phyloP scores from a whole-genome alignment of 2,113 vertebrate genomes.

The Brachyhypopomus occidentalis region DNA sequence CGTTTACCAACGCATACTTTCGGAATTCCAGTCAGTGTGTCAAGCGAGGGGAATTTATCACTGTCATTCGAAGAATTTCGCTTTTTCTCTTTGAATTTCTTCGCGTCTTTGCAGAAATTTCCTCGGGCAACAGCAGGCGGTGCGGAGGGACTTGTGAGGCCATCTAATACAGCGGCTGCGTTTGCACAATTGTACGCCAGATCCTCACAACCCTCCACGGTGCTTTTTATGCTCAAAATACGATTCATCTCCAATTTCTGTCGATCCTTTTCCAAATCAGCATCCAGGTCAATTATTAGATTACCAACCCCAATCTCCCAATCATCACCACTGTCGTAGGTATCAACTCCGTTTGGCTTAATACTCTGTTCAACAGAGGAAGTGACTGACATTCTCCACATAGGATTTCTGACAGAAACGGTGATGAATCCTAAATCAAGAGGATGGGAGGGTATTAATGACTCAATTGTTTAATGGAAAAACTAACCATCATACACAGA shows the following conservation, averaged over 20 bases:
- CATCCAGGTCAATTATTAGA: slow-evolving; percentile 95
- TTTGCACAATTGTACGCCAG: slow-evolving; percentile 78
- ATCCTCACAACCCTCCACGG: slow-evolving; percentile 84
- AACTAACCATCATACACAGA: neutral
- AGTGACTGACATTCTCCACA: slow-evolving; percentile 57
- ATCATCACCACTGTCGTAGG: slow-evolving; percentile 97
- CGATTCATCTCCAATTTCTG: slow-evolving; percentile 95
- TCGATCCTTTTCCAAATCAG: slow-evolving; percentile 93
- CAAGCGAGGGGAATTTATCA: slow-evolving; percentile 85
- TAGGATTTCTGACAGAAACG: slow-evolving; percentile 51
- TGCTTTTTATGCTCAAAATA: slow-evolving; percentile 77
- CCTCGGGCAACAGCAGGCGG: slow-evolving; percentile 86
- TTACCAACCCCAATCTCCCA: slow-evolving; percentile 98
- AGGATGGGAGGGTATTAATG: slow-evolving; percentile 55
- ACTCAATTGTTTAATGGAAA: slow-evolving; percentile 38
- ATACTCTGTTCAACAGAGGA: slow-evolving; percentile 45
- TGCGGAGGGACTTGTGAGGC: slow-evolving; percentile 87
- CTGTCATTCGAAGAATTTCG: slow-evolving; percentile 89
- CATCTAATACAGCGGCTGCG: slow-evolving; percentile 82
- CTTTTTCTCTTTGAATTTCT: slow-evolving; percentile 92
- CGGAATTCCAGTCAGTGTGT: slow-evolving; percentile 84
- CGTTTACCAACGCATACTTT: slow-evolving; percentile 85
- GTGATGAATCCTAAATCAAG: slow-evolving; percentile 55
- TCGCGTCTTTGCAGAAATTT: slow-evolving; percentile 88
- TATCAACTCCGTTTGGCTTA: slow-evolving; percentile 86